Conservation (phyloP, 2,888 invertebrate species). For the Tachina grossa region DNA sequence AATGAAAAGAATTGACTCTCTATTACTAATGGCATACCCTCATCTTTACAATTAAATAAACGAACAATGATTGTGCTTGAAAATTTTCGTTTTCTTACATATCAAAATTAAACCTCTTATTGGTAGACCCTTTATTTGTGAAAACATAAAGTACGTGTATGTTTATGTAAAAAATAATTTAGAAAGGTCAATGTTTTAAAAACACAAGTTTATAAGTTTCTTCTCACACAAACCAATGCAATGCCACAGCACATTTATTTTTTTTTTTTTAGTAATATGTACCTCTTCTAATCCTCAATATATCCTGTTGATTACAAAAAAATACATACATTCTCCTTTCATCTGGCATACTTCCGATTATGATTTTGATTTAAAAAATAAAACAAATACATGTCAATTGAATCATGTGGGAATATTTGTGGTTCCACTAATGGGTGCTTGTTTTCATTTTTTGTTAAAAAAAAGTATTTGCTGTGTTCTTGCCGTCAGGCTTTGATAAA, state of each 20-base stretch:
- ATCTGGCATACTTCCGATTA: conserved; percentile 41
- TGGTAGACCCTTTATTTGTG: no score
- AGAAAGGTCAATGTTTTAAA: no score
- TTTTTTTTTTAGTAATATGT: not conserved
- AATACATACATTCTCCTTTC: not conserved
- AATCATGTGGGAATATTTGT: conserved; percentile 55
- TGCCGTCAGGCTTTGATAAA: conserved; percentile 48
- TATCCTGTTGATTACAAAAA: conserved; percentile 44
- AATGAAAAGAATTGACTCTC: no score
- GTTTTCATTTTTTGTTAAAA: not conserved
- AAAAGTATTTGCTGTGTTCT: conserved; percentile 28
- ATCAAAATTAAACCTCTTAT: no score
- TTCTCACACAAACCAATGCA: not conserved
- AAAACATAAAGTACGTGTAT: no score
- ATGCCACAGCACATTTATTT: not conserved
- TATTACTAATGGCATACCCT: no score
- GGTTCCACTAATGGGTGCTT: conserved; percentile 35
- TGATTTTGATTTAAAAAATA: conserved; percentile 4
- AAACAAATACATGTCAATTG: conserved; percentile 17
- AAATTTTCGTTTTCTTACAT: no score
- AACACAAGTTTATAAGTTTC: not conserved
- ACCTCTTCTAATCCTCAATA: not conserved
- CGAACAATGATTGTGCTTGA: no score
- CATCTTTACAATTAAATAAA: no score
- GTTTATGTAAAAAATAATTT: no score